phyloP scores from a whole-genome alignment of 2,888 invertebrate genomes.

The Ellobium chinense region DNA sequence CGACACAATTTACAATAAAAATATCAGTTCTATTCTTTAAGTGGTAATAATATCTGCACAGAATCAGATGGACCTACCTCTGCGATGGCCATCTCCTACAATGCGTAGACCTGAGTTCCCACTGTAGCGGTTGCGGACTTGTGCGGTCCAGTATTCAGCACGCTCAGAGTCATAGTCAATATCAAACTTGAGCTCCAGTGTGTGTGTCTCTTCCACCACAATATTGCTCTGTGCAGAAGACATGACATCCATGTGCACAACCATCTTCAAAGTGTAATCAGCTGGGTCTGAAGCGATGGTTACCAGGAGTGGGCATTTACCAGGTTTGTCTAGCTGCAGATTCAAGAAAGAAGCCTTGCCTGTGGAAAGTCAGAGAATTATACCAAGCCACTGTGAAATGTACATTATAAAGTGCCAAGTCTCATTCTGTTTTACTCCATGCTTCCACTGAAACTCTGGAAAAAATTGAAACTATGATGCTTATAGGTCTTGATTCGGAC shows the following conservation, averaged over 20 bases:
- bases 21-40: background rate
- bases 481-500: too few relatives aligned
- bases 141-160: conserved; percentile 40
- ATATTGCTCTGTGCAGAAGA: conserved; percentile 33
- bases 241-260: conserved; percentile 22
- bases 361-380: too few relatives aligned
- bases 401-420: too few relatives aligned
- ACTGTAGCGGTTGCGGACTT: conserved; percentile 42
- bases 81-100: conserved; percentile 10
- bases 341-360: conserved; percentile 42
- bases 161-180: conserved; percentile 30
- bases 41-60: background rate
- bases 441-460: too few relatives aligned
- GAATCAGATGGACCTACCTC: conserved; percentile 36
- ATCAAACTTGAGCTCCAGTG: conserved; percentile 45
- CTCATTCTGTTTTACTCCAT: too few relatives aligned
- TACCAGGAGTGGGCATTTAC: conserved; percentile 45
- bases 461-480: too few relatives aligned
- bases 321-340: conserved; percentile 44
- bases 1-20: background rate
- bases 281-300: conserved; percentile 44
- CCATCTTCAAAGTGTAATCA: conserved; percentile 30
- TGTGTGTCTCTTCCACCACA: conserved; percentile 38
- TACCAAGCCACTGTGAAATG: too few relatives aligned
- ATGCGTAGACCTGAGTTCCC: conserved; percentile 30